Evolutionary conservation across 1,140 invertebrate genomes (phyloP).

Genomic region (Lepidostoma basale): DNA sequence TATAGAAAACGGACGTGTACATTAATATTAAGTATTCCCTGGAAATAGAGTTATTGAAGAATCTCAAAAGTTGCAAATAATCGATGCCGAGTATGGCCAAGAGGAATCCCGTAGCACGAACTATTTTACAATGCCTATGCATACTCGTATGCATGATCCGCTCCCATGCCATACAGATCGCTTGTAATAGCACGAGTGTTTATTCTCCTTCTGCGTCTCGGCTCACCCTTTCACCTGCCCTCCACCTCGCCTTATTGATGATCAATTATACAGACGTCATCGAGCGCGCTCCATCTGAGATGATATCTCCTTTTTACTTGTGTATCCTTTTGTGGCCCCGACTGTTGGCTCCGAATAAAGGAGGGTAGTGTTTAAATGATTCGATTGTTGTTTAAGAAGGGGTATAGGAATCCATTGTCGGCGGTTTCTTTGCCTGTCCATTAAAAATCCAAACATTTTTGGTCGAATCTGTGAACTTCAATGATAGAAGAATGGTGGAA

Average conservation of each 20-base stretch:
- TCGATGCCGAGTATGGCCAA: no score
- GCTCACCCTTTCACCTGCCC: background rate
- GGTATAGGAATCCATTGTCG: slow-evolving; percentile 16
- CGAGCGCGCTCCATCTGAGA: slow-evolving; percentile 15
- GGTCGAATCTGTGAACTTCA: slow-evolving; percentile 5
- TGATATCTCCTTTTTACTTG: slow-evolving; percentile 1
- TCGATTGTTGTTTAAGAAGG: slow-evolving; percentile 27
- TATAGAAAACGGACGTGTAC: no score
- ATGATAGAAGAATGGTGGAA: background rate
- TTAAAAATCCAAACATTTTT: slow-evolving; percentile 26
- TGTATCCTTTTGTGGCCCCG: slow-evolving; percentile 15
- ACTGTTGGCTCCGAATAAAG: slow-evolving; percentile 18
- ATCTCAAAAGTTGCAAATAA: no score
- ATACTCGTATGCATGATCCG: no score
- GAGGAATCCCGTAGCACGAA: no score
- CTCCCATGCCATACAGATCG: no score
- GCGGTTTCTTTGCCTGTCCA: slow-evolving; percentile 17
- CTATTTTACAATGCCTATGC: no score
- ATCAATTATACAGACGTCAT: slow-evolving; percentile 29
- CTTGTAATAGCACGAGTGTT: no score
- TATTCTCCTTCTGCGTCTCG: no score
- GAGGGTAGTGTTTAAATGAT: slow-evolving; percentile 30
- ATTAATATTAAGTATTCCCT: no score
- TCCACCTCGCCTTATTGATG: slow-evolving; percentile 10
- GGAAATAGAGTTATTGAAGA: no score